Conservation (phyloP, 2,113 vertebrate species). For the Parotia lawesii region DNA sequence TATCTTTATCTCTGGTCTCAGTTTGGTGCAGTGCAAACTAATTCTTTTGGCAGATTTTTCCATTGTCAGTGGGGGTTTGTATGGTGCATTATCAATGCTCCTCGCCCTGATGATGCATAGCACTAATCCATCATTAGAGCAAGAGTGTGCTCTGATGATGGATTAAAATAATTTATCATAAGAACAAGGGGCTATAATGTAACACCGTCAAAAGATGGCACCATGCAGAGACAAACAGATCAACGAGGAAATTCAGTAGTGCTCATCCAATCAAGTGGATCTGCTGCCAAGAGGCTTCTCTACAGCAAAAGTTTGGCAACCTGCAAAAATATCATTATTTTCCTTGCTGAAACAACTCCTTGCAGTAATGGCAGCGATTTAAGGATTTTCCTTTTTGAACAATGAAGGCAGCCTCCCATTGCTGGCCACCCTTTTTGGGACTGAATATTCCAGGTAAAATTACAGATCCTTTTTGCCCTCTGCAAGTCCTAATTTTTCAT, state of each 20-base stretch:
- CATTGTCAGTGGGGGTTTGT: constrained; percentile 17
- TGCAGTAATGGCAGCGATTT: neutral
- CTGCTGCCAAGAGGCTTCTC: constrained; percentile 57
- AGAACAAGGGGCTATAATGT: constrained; percentile 63
- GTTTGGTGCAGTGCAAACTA: constrained; percentile 16
- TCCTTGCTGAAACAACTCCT: constrained; percentile 31
- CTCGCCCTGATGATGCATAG: constrained; percentile 42
- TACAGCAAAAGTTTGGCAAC: constrained; percentile 64
- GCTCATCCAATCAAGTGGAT: constrained; percentile 38
- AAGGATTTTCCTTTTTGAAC: neutral
- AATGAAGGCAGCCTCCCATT: neutral
- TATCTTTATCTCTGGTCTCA: neutral
- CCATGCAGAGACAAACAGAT: constrained; percentile 57
- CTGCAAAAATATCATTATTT: constrained; percentile 52
- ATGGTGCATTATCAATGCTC: constrained; percentile 33
- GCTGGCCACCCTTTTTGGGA: neutral
- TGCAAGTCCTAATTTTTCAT: neutral
- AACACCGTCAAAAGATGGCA: constrained; percentile 60
- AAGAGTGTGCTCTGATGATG: constrained; percentile 47
- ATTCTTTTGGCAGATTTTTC: constrained; percentile 38
- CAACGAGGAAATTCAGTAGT: constrained; percentile 59
- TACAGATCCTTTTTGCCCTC: neutral
- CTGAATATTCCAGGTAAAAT: neutral
- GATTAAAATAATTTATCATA: constrained; percentile 70
- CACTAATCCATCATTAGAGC: constrained; percentile 55